Evolutionary conservation across 1,140 invertebrate genomes (phyloP), one percentile per base, ranked within the genome.

Genomic region (Drosophila arawakana): DNA sequence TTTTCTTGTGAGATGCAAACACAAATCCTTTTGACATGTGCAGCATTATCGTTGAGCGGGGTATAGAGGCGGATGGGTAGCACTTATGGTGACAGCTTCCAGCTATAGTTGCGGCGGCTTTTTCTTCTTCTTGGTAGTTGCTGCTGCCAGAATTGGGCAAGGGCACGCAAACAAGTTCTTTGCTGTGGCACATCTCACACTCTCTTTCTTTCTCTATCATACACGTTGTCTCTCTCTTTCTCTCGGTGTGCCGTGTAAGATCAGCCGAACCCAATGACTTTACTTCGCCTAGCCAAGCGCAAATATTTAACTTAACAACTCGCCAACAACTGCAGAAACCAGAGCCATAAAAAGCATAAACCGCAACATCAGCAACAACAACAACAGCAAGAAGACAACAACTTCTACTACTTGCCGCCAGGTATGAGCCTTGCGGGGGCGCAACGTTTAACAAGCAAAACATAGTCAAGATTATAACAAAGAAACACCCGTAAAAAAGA

Each of bases 301-400:
- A 88, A 88, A 88, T 88, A 88, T 88, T 88, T 88, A 80, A 88
- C 67, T 86, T 86, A 80, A 88, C 83, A 86, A 86, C 79, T 86
- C 62, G 81, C 73, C 81, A 54, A 18, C 78, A 54, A 76, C 78
- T 57, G 75, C 62, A 72, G 75, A 71, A 84, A 41, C 59, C 57
- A 67, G 35, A 30, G 47, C 82, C 83, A 88, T 86, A 88, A 86
- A 86, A 80, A 88, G 76, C 83, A 86, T 49, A 79, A 76, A 76
- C 71, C 72, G 76, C 83, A 77, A 18, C 68, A 58, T 8, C 41
- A 30, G 3, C 39, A 39, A n/a, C 35, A n/a, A 62, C 7, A 11
- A 49, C 34, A 50, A 18, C 5, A 9, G 1, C 3, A 11, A 41
- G 8, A 41, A 30, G 25, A 41, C 18, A 50, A 15, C 41, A 35